Evolutionary conservation across 2,797 vertebrate species (phyloP), one percentile per base, ranked within the genome.

Genomic region (Myotis vivesi): DNA sequence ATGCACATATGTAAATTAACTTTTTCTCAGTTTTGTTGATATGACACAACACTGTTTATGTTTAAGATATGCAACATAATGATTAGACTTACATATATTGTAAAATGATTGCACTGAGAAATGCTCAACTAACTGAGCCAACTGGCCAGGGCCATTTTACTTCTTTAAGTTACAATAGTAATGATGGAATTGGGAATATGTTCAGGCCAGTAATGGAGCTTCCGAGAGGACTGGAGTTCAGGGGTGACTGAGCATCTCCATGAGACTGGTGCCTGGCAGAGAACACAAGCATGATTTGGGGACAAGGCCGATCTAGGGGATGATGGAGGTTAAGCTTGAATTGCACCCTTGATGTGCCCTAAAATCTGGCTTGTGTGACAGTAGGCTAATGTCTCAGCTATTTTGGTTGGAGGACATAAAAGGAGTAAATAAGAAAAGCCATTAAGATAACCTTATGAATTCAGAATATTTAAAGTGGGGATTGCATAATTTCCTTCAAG

Each of bases 361-460:
- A 66, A 46, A 53, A 94, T 30, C 49, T 62, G 8, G 2, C 10
- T 85, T 28, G 41, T 94, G 25, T 91, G 16, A 92, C 28, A 92
- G 59, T 80, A 88, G 30, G 2, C 23, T 85, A 81, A 85, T 38
- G 17, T 83, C 33, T 91, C 77, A 53, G 17, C 23, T 81, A 19
- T 59, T 13, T 23, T 76, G 44, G 7, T 76, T 71, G 16, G 30
- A 87, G 53, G 28, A 53, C 59, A 22, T 30, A 38, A 83, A 62
- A 64, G 22, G 30, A 68, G 6, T 69, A 79, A 72, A 59, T 69
- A 10, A 81, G 22, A 80, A 53, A 81, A 51, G 28, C 64, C 44
- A 86, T 68, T 81, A 76, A 96, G 94, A 59, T 86, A 93, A 87
- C 9, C 7, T 85, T 66, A 82, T 66, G 23, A 85, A 89, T 91